Base-by-base conservation (phyloP, 1,140 invertebrate genomes). In the Antheraea mylitta region DNA sequence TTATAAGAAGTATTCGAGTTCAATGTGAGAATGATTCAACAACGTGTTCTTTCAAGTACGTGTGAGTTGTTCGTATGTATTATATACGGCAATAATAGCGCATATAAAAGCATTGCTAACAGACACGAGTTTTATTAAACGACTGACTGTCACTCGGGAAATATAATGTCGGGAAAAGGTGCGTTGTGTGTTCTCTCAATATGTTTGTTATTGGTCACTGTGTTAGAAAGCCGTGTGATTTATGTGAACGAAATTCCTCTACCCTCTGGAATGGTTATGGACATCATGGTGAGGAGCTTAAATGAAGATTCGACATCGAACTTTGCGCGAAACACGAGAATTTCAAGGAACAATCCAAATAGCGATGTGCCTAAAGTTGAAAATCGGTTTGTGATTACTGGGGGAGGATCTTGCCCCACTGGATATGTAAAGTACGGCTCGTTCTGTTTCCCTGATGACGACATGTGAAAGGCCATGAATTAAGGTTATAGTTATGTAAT, bases 361-460 rank as follows among this genome's bases (percentile, higher is more conserved):
- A 53, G 65, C 4, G 13, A 30, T 7, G 38, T 72, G 58, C 71
- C 74, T 9, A 64, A n/a, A 7, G 53, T 75, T n/a, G 71, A 67
- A 11, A 68, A 48, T 16, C 60, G 74, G 0, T 9, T 53, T 38
- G 64, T 42, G 0, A 67, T 73, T 7, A 9, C 38, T 42, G 38
- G n/a, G 6, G 66, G 38, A 7, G 74, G 71, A 0, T 61, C 13
- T 7, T 76, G 74, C 45, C 74, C 74, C 0, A 10, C 37, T 0
- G 71, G 71, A 13, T 67, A 73, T 37, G 62, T 64, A 3, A 38
- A 30, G 13, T 8, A 48, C 16, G 72, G 72, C 5, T 62, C 67
- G 18, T 73, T 73, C 48, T 73, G 72, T 30, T 70, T 73, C 36
- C 72, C 71, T 7, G 66, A 70, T 18, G 66, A 67, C 36, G 65